These are phyloP conservation scores for Acrobasis consociella DNA, from an alignment of 2,888 invertebrate genomes.

Conservation along the genomic window DNA sequence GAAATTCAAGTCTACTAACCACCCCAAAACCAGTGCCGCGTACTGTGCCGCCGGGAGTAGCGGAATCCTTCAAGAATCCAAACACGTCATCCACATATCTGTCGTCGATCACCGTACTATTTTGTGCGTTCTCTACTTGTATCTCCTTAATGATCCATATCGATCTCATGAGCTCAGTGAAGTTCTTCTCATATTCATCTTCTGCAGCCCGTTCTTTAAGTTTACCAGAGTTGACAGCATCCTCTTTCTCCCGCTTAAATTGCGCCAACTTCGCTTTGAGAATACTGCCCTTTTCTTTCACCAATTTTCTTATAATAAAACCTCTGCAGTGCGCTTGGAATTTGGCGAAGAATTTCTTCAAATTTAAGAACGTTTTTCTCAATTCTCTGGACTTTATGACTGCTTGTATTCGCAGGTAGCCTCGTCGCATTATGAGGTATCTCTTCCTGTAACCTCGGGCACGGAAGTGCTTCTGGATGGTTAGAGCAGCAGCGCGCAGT, in stretches of 20 bases:
- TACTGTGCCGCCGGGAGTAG: conserved; percentile 72
- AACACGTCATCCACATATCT: conserved; percentile 86
- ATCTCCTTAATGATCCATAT: conserved; percentile 83
- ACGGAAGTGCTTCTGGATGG: conserved; percentile 93
- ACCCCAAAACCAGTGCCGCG: conserved; percentile 79
- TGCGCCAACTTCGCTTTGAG: conserved; percentile 61
- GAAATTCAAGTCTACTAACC: conserved; percentile 46
- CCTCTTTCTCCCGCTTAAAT: conserved; percentile 67
- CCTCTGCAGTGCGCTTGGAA: conserved; percentile 92
- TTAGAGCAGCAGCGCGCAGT: conserved; percentile 88
- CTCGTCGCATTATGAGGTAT: conserved; percentile 87
- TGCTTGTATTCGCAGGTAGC: conserved; percentile 94
- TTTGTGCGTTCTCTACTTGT: conserved; percentile 72
- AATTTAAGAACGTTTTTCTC: conserved; percentile 86
- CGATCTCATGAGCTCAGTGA: conserved; percentile 72
- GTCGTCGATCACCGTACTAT: conserved; percentile 77
- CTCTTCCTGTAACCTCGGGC: conserved; percentile 87
- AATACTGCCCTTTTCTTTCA: conserved; percentile 84
- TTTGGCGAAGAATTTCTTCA: conserved; percentile 86
- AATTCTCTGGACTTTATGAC: conserved; percentile 89
- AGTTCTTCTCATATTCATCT: conserved; percentile 86
- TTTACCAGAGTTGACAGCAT: conserved; percentile 86
- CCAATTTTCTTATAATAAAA: conserved; percentile 85
- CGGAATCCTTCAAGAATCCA: conserved; percentile 84
- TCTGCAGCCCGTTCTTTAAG: conserved; percentile 84